Percentiles rank a stretch among this genome's conserved stretches.
phyloP scores from a whole-genome alignment of 2,888 invertebrate species.

The Pristionchus entomophagus region DNA sequence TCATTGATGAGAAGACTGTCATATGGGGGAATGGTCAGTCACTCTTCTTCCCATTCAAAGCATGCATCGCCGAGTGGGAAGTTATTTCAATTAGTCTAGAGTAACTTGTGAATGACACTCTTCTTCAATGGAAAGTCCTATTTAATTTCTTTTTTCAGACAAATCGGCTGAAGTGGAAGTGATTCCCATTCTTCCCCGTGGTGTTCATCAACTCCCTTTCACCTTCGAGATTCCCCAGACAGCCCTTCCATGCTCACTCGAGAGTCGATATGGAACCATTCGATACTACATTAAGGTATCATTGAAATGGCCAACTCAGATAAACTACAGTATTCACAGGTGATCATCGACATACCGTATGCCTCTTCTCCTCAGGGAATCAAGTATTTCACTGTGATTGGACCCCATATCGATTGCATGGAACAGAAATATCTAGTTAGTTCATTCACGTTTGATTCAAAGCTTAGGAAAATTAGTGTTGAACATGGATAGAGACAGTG shows the following conservation, averaged over 20 bases:
- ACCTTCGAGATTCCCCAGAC: slow-evolving; percentile 85
- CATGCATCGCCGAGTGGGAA: neutral
- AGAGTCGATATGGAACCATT: slow-evolving; percentile 84
- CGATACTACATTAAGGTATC: slow-evolving; percentile 83
- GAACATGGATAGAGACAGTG: neutral
- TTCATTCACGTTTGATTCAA: neutral
- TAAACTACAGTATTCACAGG: slow-evolving; percentile 69
- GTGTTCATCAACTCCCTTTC: slow-evolving; percentile 84
- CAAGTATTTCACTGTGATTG: slow-evolving; percentile 87
- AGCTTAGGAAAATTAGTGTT: neutral
- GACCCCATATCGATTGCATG: slow-evolving; percentile 87
- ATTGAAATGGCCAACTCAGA: neutral
- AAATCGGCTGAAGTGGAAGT: slow-evolving; percentile 65
- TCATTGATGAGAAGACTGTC: slow-evolving; percentile 84
- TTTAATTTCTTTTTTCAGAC: slow-evolving; percentile 52
- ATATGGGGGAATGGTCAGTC: slow-evolving; percentile 84
- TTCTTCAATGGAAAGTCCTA: neutral
- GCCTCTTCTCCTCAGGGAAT: slow-evolving; percentile 86
- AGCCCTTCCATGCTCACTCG: slow-evolving; percentile 84
- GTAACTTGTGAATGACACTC: slow-evolving; percentile 7
- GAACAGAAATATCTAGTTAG: slow-evolving; percentile 85
- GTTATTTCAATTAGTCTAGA: neutral
- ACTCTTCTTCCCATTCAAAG: neutral
- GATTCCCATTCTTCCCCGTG: slow-evolving; percentile 82
- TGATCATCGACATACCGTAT: slow-evolving; percentile 85